Evolutionary conservation across 2,888 invertebrate genomes (phyloP).

Genomic region (Hyalella azteca): DNA sequence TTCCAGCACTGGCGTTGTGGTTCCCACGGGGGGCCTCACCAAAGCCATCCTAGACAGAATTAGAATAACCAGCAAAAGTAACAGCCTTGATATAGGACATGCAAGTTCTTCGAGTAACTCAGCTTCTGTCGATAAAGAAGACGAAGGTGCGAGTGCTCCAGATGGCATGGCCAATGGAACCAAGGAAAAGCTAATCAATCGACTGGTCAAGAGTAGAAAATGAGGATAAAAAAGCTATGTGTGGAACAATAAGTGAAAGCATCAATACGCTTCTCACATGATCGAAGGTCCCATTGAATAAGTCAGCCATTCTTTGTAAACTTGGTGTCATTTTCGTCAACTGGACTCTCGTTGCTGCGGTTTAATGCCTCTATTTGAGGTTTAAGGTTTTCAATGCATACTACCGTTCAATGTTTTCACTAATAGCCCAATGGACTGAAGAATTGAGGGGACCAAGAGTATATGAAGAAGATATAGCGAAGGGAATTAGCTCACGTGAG

Average conservation of each 20-base stretch:
- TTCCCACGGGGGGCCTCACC: conserved; percentile 23
- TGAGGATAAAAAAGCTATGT: neutral
- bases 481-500: neutral
- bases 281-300: no score
- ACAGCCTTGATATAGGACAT: neutral
- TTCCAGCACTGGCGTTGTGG: conserved; percentile 8
- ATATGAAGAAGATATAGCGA: no score
- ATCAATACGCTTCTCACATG: no score
- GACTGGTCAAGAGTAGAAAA: conserved; percentile 33
- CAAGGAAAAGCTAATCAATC: conserved; percentile 11
- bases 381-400: no score
- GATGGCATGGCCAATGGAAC: neutral
- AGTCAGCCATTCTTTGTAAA: no score
- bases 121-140: neutral
- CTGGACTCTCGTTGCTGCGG: no score
- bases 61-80: conserved; percentile 3
- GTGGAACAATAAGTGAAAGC: no score
- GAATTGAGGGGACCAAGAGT: neutral
- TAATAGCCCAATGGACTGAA: no score
- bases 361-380: no score
- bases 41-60: conserved; percentile 33
- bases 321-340: no score
- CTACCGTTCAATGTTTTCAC: no score
- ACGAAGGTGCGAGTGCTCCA: neutral
- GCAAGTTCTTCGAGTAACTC: neutral